Evolutionary conservation across 2,113 vertebrate species (phyloP).

Genomic region (Brienomyrus longianalis): DNA sequence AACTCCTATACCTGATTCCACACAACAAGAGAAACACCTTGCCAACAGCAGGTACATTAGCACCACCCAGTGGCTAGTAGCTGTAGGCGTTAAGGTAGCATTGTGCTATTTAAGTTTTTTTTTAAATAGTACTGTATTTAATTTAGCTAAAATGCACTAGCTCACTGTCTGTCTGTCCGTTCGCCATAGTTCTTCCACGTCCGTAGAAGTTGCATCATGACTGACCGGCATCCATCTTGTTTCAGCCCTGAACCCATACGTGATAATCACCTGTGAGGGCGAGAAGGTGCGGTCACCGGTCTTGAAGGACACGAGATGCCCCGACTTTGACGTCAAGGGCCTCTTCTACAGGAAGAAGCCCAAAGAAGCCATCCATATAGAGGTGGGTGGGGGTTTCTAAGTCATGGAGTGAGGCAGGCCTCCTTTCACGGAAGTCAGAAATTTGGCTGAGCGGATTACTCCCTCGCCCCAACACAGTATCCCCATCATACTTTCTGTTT

Average conservation of each 20-base stretch:
- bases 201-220: not conserved
- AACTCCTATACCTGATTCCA: conserved; percentile 29
- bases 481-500: not conserved
- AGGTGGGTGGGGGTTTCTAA: conserved; percentile 59
- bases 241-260: conserved; percentile 78
- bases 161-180: not conserved
- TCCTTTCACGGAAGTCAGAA: not conserved
- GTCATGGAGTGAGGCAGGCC: not conserved
- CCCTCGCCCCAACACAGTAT: not conserved
- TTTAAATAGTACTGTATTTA: not conserved
- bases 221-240: not conserved
- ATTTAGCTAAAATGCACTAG: not conserved
- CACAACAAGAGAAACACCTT: conserved; percentile 29
- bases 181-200: not conserved
- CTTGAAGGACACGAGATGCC: conserved; percentile 68
- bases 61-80: conserved; percentile 25
- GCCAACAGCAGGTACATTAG: conserved; percentile 27
- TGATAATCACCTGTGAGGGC: conserved; percentile 85
- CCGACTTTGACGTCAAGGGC: conserved; percentile 81
- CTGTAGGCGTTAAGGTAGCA: not conserved
- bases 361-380: conserved; percentile 73
- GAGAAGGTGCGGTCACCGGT: conserved; percentile 72
- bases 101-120: not conserved
- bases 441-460: not conserved
- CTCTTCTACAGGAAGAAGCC: conserved; percentile 89